Evolutionary conservation across 2,113 vertebrate genomes (phyloP).

Genomic region (Pelmatolapia mariae): DNA sequence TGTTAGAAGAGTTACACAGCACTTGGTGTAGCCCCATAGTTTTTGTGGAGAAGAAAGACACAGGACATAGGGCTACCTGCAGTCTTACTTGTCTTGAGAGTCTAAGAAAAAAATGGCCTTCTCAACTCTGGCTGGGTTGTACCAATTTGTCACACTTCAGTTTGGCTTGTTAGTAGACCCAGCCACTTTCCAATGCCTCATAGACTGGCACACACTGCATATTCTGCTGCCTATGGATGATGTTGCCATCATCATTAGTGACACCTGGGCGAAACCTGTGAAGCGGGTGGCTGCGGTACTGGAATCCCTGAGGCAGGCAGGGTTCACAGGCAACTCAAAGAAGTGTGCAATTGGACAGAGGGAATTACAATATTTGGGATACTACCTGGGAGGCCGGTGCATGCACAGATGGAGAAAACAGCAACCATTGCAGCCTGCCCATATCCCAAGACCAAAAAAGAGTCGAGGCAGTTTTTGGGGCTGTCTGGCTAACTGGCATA

Average conservation of each 20-base stretch:
- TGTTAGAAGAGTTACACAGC: neutral
- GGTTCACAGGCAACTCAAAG: neutral
- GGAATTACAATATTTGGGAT: neutral
- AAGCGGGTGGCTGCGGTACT: neutral
- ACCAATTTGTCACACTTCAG: neutral
- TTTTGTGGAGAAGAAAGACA: neutral
- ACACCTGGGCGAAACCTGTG: neutral
- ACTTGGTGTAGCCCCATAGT: neutral
- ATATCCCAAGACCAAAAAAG: neutral
- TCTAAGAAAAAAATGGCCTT: neutral
- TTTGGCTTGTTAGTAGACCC: neutral
- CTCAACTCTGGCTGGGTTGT: neutral
- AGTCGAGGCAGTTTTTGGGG: neutral
- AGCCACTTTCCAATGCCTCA: neutral
- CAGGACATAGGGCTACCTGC: neutral
- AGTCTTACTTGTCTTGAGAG: neutral
- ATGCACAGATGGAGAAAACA: neutral
- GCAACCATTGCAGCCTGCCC: neutral
- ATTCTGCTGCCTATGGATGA: neutral
- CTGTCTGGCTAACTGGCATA: neutral
- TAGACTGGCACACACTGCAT: neutral
- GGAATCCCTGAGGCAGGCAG: neutral
- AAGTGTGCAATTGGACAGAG: neutral
- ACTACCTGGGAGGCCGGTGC: neutral
- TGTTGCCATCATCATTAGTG: neutral